These are phyloP conservation scores for human (Homo sapiens) DNA, from an alignment of 2,113 vertebrate genomes.

Conservation along the genomic window DNA sequence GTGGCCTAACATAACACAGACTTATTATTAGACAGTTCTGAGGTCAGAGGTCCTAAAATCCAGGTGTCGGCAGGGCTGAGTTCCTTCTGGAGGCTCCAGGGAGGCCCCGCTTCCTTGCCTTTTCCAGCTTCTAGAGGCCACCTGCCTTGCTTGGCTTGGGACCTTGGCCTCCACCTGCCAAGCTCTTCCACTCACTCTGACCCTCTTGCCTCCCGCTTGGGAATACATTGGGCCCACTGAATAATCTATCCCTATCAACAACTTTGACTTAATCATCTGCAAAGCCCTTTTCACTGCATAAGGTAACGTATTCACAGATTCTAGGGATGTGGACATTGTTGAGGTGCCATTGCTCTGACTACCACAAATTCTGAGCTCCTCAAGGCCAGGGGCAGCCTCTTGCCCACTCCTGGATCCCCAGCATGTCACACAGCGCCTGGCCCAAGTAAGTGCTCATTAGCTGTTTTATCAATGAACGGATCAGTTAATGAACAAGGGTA, in stretches of 20 bases:
- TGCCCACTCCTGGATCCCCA: not conserved
- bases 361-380: not conserved
- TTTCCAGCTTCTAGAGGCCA: not conserved
- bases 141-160: accelerated
- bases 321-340: no score
- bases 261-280: not conserved
- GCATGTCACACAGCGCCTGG: not conserved
- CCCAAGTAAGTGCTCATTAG: not conserved
- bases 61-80: not conserved
- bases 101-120: not conserved
- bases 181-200: not conserved
- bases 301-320: not conserved
- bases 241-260: not conserved
- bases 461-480: not conserved
- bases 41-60: not conserved
- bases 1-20: not conserved
- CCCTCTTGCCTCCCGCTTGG: no score
- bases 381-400: not conserved
- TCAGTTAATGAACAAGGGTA: not conserved
- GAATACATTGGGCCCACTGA: not conserved
- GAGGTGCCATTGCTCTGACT: not conserved
- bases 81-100: not conserved
- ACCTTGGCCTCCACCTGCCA: not conserved
- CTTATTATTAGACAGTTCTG: no score
- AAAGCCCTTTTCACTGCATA: not conserved